Evolutionary conservation across 2,888 invertebrate genomes (phyloP).

Genomic region (Sylvicola fuscatus): DNA sequence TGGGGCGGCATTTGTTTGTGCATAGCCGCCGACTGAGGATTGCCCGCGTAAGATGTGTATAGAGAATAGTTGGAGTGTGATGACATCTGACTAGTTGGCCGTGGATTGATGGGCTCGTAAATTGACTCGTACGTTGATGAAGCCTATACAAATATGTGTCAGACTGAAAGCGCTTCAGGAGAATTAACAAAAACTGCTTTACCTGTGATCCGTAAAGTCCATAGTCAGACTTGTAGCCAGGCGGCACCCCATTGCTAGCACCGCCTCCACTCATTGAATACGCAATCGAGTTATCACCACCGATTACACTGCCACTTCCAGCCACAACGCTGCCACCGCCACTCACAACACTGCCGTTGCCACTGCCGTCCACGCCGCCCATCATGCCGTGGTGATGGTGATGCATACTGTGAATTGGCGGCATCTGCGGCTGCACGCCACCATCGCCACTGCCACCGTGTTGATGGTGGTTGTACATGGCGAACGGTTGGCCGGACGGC

Average conservation of each 20-base stretch:
- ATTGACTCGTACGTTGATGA: slow-evolving; percentile 70
- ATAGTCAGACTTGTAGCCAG: slow-evolving; percentile 30
- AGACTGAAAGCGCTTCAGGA: not conserved
- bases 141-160: slow-evolving; percentile 26
- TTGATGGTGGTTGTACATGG: slow-evolving; percentile 11
- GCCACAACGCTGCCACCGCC: not conserved
- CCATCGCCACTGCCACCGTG: too few relatives aligned
- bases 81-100: slow-evolving; percentile 48
- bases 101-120: slow-evolving; percentile 82
- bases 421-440: not conserved
- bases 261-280: too few relatives aligned
- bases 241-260: not conserved
- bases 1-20: slow-evolving; percentile 5
- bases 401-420: not conserved
- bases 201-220: slow-evolving; percentile 24
- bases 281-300: too few relatives aligned
- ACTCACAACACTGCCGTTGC: not conserved
- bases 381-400: not conserved
- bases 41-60: slow-evolving; percentile 40
- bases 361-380: not conserved
- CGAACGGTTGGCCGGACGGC: slow-evolving; percentile 18
- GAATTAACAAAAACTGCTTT: too few relatives aligned
- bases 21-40: slow-evolving; percentile 18
- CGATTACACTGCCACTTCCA: too few relatives aligned
- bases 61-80: slow-evolving; percentile 42